Base-by-base conservation (phyloP, 2,113 vertebrate species). In the Polyodon spathula region DNA sequence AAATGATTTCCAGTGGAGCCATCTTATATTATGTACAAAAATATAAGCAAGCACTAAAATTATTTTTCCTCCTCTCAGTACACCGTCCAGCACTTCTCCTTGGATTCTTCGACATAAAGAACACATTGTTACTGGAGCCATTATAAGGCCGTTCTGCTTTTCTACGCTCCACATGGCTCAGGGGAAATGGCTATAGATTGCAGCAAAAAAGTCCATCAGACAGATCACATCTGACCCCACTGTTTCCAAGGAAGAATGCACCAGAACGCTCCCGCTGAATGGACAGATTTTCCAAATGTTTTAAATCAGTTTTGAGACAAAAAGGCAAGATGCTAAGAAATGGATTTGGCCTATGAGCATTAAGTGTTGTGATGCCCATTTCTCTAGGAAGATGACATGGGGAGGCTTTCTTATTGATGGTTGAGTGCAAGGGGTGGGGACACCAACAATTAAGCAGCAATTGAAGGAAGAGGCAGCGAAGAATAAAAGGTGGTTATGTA, bases 241-340 rank as follows among this genome's bases (percentile, higher is more conserved):
- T 78, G 75, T 81, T 87, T 88, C 84, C 57, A 75, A 67, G 82
- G 77, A 83, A 91, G 84, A 90, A 87, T 83, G 84, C 80, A 68
- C 74, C 73, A 71, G 83, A 85, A 91, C 74, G 79, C 85, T 72
- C 78, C 6, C 51, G 83, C 82, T 94, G 90, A 96, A 95, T 90
- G 86, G 92, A 93, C 86, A 95, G 84, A 95, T 95, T 96, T 97
- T 95, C 91, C 92, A 90, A 95, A 93, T 95, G 93, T 90, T 98
- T 97, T 92, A 92, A 93, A 93, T 93, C 90, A 80, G 88, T 92
- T 90, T 89, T 87, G 86, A 88, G 78, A 82, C 86, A 91, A 88
- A 89, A 87, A 82, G 71, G 76, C 69, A 78, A 81, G 81, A 90
- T 78, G 82, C 84, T 85, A 85, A 88, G 85, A 91, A 92, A 93